A percentile compares a stretch with the other conserved stretches of the same genome.
These are phyloP conservation scores for Biston stratarius DNA, from an alignment of 2,888 invertebrate species.

Conservation along the genomic window DNA sequence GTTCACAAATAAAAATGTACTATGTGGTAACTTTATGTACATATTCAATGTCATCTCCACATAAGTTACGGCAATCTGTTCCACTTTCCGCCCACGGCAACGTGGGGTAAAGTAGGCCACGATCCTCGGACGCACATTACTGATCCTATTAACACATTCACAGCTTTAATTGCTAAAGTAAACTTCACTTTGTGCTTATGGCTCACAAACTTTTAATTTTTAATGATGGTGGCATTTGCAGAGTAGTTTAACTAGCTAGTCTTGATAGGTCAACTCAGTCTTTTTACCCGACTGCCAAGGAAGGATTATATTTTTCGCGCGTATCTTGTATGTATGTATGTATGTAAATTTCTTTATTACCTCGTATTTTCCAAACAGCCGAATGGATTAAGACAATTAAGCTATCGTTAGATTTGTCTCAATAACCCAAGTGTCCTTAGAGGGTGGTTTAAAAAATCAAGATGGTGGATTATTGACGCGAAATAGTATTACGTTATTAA, in stretches of 20 bases:
- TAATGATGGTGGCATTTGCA: not conserved
- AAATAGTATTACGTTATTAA: too few relatives aligned
- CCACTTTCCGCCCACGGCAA: slow-evolving; percentile 1
- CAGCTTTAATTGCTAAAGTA: slow-evolving; percentile 18
- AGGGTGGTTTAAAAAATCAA: too few relatives aligned
- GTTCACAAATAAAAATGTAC: not conserved
- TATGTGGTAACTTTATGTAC: not conserved
- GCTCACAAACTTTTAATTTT: not conserved
- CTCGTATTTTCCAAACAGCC: too few relatives aligned
- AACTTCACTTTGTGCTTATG: slow-evolving; percentile 9
- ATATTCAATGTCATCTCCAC: not conserved
- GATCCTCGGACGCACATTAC: slow-evolving; percentile 22
- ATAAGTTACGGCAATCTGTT: not conserved
- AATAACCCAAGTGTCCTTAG: too few relatives aligned
- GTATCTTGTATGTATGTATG: too few relatives aligned
- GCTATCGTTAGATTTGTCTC: too few relatives aligned
- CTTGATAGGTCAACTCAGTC: not conserved
- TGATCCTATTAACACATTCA: slow-evolving; percentile 24
- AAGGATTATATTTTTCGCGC: too few relatives aligned
- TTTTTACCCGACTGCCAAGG: too few relatives aligned
- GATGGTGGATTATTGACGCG: too few relatives aligned
- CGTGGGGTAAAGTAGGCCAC: slow-evolving; percentile 22
- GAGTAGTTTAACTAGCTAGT: not conserved
- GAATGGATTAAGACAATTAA: too few relatives aligned
- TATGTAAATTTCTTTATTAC: too few relatives aligned